Evolutionary conservation across 2,888 invertebrate genomes (phyloP).

Genomic region (Agonopterix alstromeriana): DNA sequence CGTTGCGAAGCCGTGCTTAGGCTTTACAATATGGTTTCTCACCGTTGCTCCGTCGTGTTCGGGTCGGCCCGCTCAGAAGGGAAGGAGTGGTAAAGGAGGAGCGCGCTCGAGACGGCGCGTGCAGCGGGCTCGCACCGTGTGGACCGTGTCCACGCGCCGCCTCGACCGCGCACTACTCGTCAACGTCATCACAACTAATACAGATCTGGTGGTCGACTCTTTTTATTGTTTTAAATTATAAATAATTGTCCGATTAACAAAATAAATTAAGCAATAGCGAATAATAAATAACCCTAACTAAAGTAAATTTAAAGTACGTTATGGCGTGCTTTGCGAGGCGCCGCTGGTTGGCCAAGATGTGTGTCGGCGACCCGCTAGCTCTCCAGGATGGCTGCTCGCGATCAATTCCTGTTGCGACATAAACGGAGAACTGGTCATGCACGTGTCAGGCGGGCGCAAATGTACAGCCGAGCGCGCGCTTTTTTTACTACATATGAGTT

Average conservation of each 20-base stretch:
- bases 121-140: conserved; percentile 25
- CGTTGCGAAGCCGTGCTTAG: conserved; percentile 70
- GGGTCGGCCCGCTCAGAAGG: conserved; percentile 58
- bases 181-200: conserved; percentile 42
- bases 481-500: conserved; percentile 58
- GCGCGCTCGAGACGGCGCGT: conserved; percentile 31
- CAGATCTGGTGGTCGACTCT: conserved; percentile 68
- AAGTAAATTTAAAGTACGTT: conserved; percentile 66
- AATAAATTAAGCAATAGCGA: conserved; percentile 75
- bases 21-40: conserved; percentile 71
- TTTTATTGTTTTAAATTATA: conserved; percentile 63
- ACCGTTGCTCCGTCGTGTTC: conserved; percentile 67
- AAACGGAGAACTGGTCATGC: conserved; percentile 76
- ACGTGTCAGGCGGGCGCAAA: conserved; percentile 64
- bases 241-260: conserved; percentile 71
- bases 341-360: conserved; percentile 67
- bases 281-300: conserved; percentile 76
- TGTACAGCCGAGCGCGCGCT: conserved; percentile 74
- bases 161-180: conserved; percentile 46
- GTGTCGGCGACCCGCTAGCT: conserved; percentile 66
- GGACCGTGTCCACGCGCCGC: conserved; percentile 18
- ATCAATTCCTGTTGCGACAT: conserved; percentile 77
- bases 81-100: conserved; percentile 45
- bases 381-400: conserved; percentile 62
- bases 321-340: conserved; percentile 66